Percentiles rank a stretch among this genome's conserved stretches.
Evolutionary conservation across 2,888 invertebrate genomes (phyloP).

Genomic region (Lithodes maja): DNA sequence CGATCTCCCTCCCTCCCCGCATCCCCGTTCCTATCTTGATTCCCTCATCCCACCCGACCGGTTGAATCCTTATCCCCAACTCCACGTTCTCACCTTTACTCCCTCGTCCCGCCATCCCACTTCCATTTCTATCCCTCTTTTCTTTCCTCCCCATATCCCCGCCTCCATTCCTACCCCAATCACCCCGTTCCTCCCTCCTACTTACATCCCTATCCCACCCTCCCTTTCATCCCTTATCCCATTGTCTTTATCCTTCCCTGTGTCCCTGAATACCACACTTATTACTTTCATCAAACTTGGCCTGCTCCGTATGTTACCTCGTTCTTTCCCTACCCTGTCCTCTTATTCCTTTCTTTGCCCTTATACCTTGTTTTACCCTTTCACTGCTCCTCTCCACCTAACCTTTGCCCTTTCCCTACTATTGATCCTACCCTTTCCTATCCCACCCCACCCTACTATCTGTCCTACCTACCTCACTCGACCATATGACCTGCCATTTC

Average conservation of each 20-base stretch:
- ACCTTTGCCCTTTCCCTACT: not conserved
- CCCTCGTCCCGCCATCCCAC: not conserved
- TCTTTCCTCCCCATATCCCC: not conserved
- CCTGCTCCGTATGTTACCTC: too few relatives aligned
- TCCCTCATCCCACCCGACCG: not conserved
- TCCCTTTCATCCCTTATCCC: not conserved
- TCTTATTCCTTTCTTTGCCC: too few relatives aligned
- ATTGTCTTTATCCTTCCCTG: not conserved
- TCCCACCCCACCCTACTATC: not conserved
- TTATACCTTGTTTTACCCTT: too few relatives aligned
- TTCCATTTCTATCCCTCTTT: not conserved
- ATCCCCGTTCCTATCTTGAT: not conserved
- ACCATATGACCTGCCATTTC: not conserved
- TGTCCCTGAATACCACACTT: not conserved
- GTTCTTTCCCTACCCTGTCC: too few relatives aligned
- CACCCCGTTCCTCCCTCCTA: not conserved
- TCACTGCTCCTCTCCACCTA: too few relatives aligned
- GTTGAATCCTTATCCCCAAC: too few relatives aligned
- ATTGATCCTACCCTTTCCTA: not conserved
- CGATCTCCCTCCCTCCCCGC: constrained; percentile 3
- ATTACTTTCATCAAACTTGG: not conserved
- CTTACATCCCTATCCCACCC: not conserved
- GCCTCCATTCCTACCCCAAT: not conserved
- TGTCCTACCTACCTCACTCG: not conserved
- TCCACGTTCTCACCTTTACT: not conserved